phyloP scores from a whole-genome alignment of 2,797 vertebrate species.

The Sebastes kiyomatsui region DNA sequence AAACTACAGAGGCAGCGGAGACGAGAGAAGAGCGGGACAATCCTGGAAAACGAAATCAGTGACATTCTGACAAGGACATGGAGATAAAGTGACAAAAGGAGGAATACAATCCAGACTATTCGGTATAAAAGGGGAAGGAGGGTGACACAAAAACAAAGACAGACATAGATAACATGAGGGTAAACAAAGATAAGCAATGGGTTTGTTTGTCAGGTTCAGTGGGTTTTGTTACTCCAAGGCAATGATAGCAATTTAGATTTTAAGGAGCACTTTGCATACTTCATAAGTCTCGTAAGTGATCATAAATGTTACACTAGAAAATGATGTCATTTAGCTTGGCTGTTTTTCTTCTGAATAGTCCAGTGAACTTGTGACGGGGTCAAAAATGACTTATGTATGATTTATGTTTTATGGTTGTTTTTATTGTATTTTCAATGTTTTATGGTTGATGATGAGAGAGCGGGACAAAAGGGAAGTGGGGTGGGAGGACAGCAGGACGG shows the following conservation, averaged over 20 bases:
- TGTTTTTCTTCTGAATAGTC: conserved; percentile 15
- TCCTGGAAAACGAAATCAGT: conserved; percentile 33
- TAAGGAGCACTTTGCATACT: conserved; percentile 1
- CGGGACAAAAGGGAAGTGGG: background rate
- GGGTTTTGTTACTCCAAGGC: conserved; percentile 16
- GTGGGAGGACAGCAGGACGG: background rate
- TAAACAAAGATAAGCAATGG: conserved; percentile 51
- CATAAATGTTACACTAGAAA: background rate
- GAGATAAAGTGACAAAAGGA: conserved; percentile 62
- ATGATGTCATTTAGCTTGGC: background rate
- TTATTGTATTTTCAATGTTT: no score
- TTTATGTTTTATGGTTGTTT: no score
- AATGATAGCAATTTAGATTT: conserved; percentile 13
- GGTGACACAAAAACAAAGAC: conserved; percentile 52
- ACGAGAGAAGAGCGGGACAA: conserved; percentile 29
- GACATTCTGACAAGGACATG: conserved; percentile 60
- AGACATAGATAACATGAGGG: conserved; percentile 46
- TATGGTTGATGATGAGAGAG: conserved; percentile 9
- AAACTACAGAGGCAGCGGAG: background rate
- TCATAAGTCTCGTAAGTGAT: background rate
- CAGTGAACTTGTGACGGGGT: no score
- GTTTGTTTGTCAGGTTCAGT: conserved; percentile 36
- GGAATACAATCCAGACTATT: conserved; percentile 39
- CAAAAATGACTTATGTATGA: no score
- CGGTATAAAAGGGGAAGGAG: conserved; percentile 27